Percentiles rank a stretch among this genome's conserved stretches.
phyloP scores from a whole-genome alignment of 2,797 vertebrate genomes.

The Melanotaenia parkinsoni region DNA sequence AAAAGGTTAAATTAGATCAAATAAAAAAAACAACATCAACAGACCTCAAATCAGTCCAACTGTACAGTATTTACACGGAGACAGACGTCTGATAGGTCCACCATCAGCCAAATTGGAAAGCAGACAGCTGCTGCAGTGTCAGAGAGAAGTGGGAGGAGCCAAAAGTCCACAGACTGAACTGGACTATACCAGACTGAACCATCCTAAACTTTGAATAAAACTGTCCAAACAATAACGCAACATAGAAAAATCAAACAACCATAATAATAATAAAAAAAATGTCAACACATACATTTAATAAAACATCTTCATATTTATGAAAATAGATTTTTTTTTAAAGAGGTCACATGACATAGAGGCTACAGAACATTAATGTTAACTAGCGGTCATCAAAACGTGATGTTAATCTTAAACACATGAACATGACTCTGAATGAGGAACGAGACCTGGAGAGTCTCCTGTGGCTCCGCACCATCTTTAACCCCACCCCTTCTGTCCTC shows the following conservation, averaged over 20 bases:
- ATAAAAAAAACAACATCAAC: constrained; percentile 64
- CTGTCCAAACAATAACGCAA: background rate
- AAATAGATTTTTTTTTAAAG: too few relatives aligned
- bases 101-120: constrained; percentile 41
- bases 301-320: too few relatives aligned
- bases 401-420: background rate
- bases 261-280: background rate
- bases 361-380: too few relatives aligned
- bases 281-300: background rate
- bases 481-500: background rate
- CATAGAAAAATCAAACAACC: background rate
- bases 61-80: constrained; percentile 84
- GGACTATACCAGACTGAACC: background rate
- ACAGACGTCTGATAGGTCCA: constrained; percentile 33
- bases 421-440: background rate
- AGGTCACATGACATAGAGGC: too few relatives aligned
- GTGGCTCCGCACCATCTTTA: background rate
- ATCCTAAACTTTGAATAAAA: background rate
- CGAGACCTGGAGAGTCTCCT: background rate
- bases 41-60: constrained; percentile 62
- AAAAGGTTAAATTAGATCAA: constrained; percentile 85
- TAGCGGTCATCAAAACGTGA: too few relatives aligned
- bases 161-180: background rate
- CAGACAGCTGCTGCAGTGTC: background rate
- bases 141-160: constrained; percentile 21